Evolutionary conservation across 2,797 vertebrate species (phyloP), one percentile per base, ranked within the genome.

Genomic region (Hypotaenidia okinawae): DNA sequence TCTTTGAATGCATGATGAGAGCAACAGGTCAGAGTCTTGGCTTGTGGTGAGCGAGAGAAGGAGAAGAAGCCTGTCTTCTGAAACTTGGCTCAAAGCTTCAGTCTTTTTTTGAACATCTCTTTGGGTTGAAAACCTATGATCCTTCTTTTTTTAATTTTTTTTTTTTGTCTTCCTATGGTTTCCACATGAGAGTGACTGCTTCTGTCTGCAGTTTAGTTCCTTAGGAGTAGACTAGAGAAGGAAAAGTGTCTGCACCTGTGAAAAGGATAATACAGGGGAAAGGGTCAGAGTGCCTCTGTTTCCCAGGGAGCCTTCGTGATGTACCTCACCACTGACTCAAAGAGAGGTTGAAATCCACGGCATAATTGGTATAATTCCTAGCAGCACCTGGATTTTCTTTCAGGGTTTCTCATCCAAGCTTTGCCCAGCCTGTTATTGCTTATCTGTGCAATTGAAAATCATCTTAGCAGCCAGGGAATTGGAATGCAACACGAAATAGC

Each of bases 331-430:
- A 27, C 11, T 93, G 90, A 66, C 61, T 87, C 75, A 66, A 62
- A 85, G 90, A 35, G 4, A 37, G 32, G 63, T 43, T 92, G 64
- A 78, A 80, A 49, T 93, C 64, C 6, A 0, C 73, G 67, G 43
- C 49, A 68, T 39, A 52, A 72, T 63, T 78, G 21, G 15, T 77
- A 77, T 35, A 74, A 83, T 94, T 95, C 81, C 45, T 68, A 75
- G 64, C 81, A 92, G 58, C 55, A 84, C 54, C 58, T 85, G 58
- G 24, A 51, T 95, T 96, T 94, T 92, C 78, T 83, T 92, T 92
- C 90, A 85, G 62, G 72, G 30, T 89, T 89, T 95, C 81, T 84
- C 41, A 68, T 30, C 73, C 62, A 62, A 45, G 62, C 37, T 82
- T 94, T 94, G 30, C 63, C 52, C 73, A 51, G 43, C 32, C 75